Base-by-base conservation (phyloP, 2,797 vertebrate species). In the Vespertilio murinus region DNA sequence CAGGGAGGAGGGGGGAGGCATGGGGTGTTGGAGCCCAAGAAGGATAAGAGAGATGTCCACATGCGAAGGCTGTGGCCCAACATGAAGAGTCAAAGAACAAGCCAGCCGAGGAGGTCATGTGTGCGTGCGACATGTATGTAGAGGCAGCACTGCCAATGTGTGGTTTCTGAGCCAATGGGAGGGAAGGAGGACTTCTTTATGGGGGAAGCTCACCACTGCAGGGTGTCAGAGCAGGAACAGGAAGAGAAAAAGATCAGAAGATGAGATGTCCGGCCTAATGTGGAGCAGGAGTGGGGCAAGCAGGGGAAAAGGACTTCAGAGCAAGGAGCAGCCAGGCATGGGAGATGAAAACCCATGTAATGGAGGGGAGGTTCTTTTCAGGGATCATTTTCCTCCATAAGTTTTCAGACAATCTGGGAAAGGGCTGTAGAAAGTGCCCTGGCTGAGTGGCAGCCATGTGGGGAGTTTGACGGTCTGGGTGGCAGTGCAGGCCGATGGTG, bases 151-250 rank as follows among this genome's bases (percentile, higher is more conserved):
- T 16, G n/a, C n/a, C 35, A 13, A 1, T 13, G 30, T 64, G 45
- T 56, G 20, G 28, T 73, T 40, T 81, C 77, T 8, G 30, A 88
- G 25, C 71, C 16, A 33, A 17, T 23, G 10, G 17, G 25, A 91
- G 42, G 9, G 23, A 13, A 83, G n/a, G 33, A 75, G 17, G 38
- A 56, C 42, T 69, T 83, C 69, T 73, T 30, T 17, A n/a, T 6
- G 10, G 3, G 12, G 69, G 13, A n/a, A 2, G 30, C 6, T 47
- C 71, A 54, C 0, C 73, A 11, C 1, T 0, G 3, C 12, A 23
- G 73, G 25, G 16, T 59, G 52, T 56, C 79, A 67, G 64, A 82
- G 64, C n/a, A 20, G 1, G 1, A 65, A 18, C 2, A 67, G 23
- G 18, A 30, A 61, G 16, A 23, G 30, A 70, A 28, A 28, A 49